These are phyloP conservation scores for Lagorchestes hirsutus DNA, from an alignment of 2,797 vertebrate species.

Conservation along the genomic window DNA sequence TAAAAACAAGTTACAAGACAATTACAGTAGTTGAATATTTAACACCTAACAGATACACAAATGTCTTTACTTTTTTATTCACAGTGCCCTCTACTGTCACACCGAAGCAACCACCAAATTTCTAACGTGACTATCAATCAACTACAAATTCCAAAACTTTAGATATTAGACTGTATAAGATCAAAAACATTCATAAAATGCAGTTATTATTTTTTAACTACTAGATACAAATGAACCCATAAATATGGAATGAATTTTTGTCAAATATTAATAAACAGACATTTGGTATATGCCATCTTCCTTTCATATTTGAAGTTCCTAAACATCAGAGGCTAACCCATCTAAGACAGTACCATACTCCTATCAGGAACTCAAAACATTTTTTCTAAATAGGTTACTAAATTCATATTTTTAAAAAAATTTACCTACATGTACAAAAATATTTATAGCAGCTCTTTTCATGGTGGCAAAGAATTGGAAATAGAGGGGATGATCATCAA, in stretches of 20 bases:
- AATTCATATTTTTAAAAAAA: too few species aligned
- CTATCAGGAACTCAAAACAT: not conserved
- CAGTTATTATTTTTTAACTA: not conserved
- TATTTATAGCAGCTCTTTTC: too few species aligned
- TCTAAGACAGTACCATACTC: not conserved
- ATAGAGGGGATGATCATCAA: too few species aligned
- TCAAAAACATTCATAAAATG: not conserved
- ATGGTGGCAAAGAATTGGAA: too few species aligned
- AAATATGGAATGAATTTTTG: not conserved
- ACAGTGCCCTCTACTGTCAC: conserved; percentile 57
- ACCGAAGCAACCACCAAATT: not conserved
- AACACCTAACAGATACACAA: not conserved
- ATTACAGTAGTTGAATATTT: conserved; percentile 13
- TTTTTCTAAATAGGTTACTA: not conserved
- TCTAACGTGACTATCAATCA: not conserved
- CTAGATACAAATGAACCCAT: not conserved
- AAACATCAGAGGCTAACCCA: not conserved
- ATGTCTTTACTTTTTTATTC: conserved; percentile 19
- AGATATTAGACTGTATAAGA: not conserved
- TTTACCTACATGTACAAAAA: too few species aligned
- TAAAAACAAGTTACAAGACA: not conserved
- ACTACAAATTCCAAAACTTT: not conserved
- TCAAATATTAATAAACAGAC: not conserved
- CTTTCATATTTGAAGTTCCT: not conserved
- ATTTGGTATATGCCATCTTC: not conserved